Base-by-base conservation (phyloP, 1,140 invertebrate species). In the Drosophila sulfurigaster region DNA sequence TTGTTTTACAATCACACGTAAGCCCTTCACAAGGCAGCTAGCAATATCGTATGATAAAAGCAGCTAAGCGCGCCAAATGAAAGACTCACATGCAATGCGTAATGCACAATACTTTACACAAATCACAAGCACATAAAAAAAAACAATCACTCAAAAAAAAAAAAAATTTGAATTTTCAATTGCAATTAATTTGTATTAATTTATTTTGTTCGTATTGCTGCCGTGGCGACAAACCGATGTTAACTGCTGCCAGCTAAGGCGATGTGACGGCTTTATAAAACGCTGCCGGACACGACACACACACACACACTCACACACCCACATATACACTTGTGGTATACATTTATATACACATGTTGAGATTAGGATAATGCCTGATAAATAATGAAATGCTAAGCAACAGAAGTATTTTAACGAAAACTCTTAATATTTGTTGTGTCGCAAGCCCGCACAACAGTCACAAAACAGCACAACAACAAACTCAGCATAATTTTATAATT, bases 11-110 rank as follows among this genome's bases (percentile, higher is more conserved):
- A 91, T 79, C 71, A 86, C 91, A 91, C 79, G 83, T 81, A 91
- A 92, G 91, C 91, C 91, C 90, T 91, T 91, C 91, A 91, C 79
- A 79, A 91, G 91, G 91, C 91, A 91, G 91, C 91, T 91, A 91
- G 91, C 90, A 64, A 85, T 85, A 85, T 85, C 58, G 28, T 41
- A 82, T 20, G 67, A 38, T 7, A 64, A 76, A 72, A 54, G 57
- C 48, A 91, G 91, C 81, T 91, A 91, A 68, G 71, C 78, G 46
- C 64, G 77, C 91, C 91, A 82, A 81, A 88, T 91, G 90, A 91
- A 67, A 82, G 88, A 86, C 91, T 86, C 76, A 79, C 81, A 86
- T 88, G 85, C 69, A 82, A 82, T 81, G 72, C 60, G 48, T 48
- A 49, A 56, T 35, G 3, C 45, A 65, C 30, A 5, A n/a, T 32